These are phyloP conservation scores for Aleiodes leptofemur DNA, from an alignment of 2,888 invertebrate species.

Conservation along the genomic window DNA sequence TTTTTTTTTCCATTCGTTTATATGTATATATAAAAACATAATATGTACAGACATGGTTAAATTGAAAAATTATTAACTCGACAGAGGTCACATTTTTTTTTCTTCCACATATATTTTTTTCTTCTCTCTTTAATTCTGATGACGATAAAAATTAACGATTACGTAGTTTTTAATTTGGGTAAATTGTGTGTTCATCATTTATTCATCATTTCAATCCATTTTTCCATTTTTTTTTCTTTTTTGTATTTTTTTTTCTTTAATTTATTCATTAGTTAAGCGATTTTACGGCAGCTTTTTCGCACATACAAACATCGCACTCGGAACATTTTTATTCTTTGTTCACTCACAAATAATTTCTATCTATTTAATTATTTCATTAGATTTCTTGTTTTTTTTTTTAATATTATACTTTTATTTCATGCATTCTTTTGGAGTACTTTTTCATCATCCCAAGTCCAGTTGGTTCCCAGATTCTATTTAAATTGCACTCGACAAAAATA, in stretches of 20 bases:
- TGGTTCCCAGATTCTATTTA: constrained; percentile 49
- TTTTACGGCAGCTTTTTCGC: constrained; percentile 63
- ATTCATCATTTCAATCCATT: background rate
- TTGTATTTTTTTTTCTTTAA: constrained; percentile 26
- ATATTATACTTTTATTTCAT: constrained; percentile 17
- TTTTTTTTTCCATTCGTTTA: constrained; percentile 46
- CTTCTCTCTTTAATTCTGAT: constrained; percentile 53
- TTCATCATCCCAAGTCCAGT: constrained; percentile 3
- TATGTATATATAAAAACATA: constrained; percentile 69
- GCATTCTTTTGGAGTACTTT: constrained; percentile 2
- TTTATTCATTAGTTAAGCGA: constrained; percentile 70
- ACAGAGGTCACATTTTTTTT: constrained; percentile 44
- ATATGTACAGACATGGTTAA: constrained; percentile 69
- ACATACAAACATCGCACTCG: constrained; percentile 57
- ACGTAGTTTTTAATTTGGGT: constrained; percentile 56
- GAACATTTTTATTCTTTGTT: constrained; percentile 49
- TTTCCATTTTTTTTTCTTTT: constrained; percentile 39
- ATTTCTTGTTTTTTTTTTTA: constrained; percentile 37
- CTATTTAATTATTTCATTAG: constrained; percentile 47
- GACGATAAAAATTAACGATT: constrained; percentile 69
- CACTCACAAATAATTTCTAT: constrained; percentile 47
- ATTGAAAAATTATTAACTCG: constrained; percentile 60
- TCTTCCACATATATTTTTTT: constrained; percentile 34
- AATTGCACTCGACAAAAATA: constrained; percentile 67
- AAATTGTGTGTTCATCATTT: constrained; percentile 34